Evolutionary conservation across 2,888 invertebrate genomes (phyloP).

Genomic region (Dryococelus australis): DNA sequence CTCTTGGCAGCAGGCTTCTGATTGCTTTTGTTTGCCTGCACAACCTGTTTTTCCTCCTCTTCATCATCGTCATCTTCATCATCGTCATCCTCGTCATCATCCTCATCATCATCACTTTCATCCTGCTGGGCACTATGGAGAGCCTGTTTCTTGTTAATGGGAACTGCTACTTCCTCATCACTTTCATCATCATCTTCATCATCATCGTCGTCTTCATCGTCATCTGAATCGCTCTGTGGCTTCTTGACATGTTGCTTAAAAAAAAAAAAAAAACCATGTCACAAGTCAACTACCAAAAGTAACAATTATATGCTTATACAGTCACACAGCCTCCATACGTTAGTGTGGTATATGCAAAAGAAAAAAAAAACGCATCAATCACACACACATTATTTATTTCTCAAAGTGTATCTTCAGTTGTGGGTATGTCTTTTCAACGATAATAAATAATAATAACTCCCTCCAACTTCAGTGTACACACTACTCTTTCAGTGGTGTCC

Average conservation of each 20-base stretch:
- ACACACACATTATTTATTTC: too few relatives aligned
- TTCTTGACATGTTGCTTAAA: neutral
- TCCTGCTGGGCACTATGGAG: neutral
- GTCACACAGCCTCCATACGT: too few relatives aligned
- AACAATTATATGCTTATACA: too few relatives aligned
- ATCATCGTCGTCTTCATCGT: neutral
- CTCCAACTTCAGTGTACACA: too few relatives aligned
- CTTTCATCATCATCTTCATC: neutral
- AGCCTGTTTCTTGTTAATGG: neutral
- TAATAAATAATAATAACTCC: too few relatives aligned
- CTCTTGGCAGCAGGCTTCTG: neutral
- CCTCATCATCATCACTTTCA: neutral
- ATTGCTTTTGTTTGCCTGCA: neutral
- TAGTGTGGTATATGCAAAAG: too few relatives aligned
- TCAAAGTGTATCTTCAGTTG: too few relatives aligned
- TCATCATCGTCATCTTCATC: neutral
- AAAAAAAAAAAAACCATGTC: too few relatives aligned
- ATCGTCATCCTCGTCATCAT: neutral
- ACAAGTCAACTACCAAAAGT: too few relatives aligned
- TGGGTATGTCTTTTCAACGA: too few relatives aligned
- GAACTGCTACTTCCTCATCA: neutral
- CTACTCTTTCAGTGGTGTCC: too few relatives aligned
- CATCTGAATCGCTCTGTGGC: neutral
- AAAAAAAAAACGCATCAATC: too few relatives aligned
- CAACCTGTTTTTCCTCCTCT: neutral